Evolutionary conservation across 2,888 invertebrate species (phyloP), one percentile per base, ranked within the genome.

Genomic region (Rhodophaea formosa): DNA sequence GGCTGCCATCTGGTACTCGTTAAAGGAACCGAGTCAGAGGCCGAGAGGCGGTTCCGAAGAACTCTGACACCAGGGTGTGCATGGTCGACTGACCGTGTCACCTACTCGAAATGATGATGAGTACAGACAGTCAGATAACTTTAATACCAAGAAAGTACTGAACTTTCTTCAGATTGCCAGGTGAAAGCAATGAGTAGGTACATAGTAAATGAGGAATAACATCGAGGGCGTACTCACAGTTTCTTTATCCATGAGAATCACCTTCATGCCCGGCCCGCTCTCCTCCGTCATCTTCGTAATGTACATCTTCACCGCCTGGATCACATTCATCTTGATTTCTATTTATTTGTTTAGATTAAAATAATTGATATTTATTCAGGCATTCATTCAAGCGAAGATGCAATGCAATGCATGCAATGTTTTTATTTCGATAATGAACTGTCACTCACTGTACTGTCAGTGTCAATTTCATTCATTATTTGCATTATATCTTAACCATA

Each of bases 211-310:
- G 8, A 29, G 17, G 14, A 43, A 39, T 16, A 39, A 52, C 15
- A 8, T 2, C n/a, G 16, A 42, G 30, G 35, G 15, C 49, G 52
- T 59, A 78, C 82, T 75, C 84, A 98, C 98, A 63, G 99, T 99
- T 86, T 99, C 98, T 86, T 97, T 97, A 86, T 99, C 99, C 96
- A 99, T 97, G 52, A 99, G 88, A 65, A 99, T 93, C 45, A 99
- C 97, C 94, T 99, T 99, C 99, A 99, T 99, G 54, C 99, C 99
- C 0, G 98, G 97, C 1, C 99, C 99, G 79, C 98, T 97, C 76
- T 99, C 97, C 66, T 97, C 96, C 6, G 98, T 97, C 98, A 99
- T 99, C 90, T 98, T 98, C 49, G 96, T 96, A 62, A 99, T 94
- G 83, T 99, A 99, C 80, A 97, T 94, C 83, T 98, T 98, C 7